Conservation (phyloP, 2,888 invertebrate species). For the Erebia epiphron region DNA sequence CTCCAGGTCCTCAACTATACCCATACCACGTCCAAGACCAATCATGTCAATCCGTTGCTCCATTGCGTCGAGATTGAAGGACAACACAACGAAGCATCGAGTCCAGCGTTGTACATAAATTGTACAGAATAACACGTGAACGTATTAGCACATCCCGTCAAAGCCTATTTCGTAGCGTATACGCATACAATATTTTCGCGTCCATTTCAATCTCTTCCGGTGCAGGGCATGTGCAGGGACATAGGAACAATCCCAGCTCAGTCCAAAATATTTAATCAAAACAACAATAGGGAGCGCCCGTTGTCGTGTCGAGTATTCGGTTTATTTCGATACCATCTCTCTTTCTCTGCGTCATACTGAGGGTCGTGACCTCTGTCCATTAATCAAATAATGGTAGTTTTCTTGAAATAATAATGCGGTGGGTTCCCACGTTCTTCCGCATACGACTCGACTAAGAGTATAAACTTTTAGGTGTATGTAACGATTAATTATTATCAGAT, state of each 20-base stretch:
- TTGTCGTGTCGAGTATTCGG: constrained; percentile 41
- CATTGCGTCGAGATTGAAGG: background rate
- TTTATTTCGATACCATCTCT: constrained; percentile 50
- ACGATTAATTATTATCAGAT: too few relatives aligned
- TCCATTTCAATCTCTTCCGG: constrained; percentile 51
- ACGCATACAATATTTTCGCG: constrained; percentile 51
- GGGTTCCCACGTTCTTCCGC: too few relatives aligned
- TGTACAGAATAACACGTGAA: background rate
- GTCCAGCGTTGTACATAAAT: background rate
- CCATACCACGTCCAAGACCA: too few relatives aligned
- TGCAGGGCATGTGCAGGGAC: constrained; percentile 38
- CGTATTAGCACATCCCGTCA: constrained; percentile 12
- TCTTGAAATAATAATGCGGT: too few relatives aligned
- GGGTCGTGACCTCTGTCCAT: too few relatives aligned
- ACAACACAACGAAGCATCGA: background rate
- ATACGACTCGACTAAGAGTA: too few relatives aligned
- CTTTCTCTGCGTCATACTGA: too few relatives aligned
- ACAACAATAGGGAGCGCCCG: constrained; percentile 70
- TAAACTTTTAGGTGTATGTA: too few relatives aligned
- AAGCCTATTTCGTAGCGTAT: constrained; percentile 31
- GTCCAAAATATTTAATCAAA: constrained; percentile 76
- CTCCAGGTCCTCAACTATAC: too few relatives aligned
- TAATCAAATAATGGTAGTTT: too few relatives aligned
- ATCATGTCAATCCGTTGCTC: too few relatives aligned
- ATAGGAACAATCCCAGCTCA: constrained; percentile 67